These are phyloP conservation scores for Podotricha telesiphe DNA, from an alignment of 2,888 invertebrate genomes.

Conservation along the genomic window DNA sequence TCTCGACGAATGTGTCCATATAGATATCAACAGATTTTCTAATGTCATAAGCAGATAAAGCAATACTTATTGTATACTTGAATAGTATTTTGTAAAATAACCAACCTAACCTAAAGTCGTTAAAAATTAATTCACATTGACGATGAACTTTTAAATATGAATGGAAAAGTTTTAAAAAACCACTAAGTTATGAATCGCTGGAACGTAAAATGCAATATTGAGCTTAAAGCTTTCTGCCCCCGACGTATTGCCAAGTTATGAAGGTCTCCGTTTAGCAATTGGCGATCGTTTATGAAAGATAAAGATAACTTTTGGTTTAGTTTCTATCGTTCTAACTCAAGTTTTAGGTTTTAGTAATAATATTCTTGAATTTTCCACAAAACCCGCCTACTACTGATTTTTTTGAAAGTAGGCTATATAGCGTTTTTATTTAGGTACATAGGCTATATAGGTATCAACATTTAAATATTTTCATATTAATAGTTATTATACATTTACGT, in stretches of 20 bases:
- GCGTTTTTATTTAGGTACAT: too few species aligned
- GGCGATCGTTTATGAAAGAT: conserved; percentile 36
- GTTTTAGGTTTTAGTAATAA: background rate
- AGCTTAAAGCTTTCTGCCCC: conserved; percentile 21
- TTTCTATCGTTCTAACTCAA: background rate
- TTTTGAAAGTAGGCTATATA: too few species aligned
- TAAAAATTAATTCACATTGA: conserved; percentile 3
- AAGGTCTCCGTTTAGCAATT: conserved; percentile 35
- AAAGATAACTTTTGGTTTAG: conserved; percentile 20
- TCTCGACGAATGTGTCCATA: too few species aligned
- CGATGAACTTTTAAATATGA: background rate
- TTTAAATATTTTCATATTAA: too few species aligned
- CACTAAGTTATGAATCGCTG: conserved; percentile 27
- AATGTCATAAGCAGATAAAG: too few species aligned
- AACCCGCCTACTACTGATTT: too few species aligned
- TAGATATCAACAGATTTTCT: too few species aligned
- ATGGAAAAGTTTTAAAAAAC: conserved; percentile 6
- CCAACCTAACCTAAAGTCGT: background rate
- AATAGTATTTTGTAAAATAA: background rate
- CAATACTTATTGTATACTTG: too few species aligned
- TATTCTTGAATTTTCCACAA: conserved; percentile 1
- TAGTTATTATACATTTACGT: too few species aligned
- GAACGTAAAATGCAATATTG: conserved; percentile 24
- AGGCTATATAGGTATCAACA: too few species aligned
- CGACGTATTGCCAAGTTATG: conserved; percentile 32